A percentile compares a stretch with the other conserved stretches of the same genome.
These are phyloP conservation scores for Babyrousa celebensis DNA, from an alignment of 2,797 vertebrate species.

Conservation along the genomic window DNA sequence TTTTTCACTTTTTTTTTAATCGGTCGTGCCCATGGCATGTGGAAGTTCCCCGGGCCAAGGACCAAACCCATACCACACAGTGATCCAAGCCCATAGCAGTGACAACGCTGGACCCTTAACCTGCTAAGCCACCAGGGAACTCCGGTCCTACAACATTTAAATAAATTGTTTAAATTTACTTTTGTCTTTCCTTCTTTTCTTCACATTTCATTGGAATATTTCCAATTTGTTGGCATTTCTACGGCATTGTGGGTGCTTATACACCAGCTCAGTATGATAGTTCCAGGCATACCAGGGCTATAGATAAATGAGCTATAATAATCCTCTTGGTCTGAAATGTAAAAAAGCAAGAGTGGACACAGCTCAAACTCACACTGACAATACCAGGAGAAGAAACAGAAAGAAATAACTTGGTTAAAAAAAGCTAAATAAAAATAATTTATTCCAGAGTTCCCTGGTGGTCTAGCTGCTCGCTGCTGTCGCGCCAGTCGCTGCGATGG, in stretches of 20 bases:
- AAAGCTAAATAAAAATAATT: slow-evolving; percentile 69
- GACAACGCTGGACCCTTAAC: no score
- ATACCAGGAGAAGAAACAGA: slow-evolving; percentile 65
- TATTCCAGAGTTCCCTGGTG: background rate
- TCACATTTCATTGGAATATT: slow-evolving; percentile 70
- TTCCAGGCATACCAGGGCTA: background rate
- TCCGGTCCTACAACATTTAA: slow-evolving; percentile 25
- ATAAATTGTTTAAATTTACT: slow-evolving; percentile 61
- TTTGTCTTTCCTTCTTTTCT: background rate
- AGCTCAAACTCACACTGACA: slow-evolving; percentile 62
- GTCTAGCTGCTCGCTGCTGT: no score
- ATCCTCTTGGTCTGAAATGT: background rate
- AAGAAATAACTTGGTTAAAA: slow-evolving; percentile 64
- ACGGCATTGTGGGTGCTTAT: background rate
- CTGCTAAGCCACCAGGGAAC: no score
- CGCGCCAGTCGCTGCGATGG: no score
- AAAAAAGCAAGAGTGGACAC: slow-evolving; percentile 22
- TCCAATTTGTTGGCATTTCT: slow-evolving; percentile 57
- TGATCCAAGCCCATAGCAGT: no score
- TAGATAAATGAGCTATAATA: slow-evolving; percentile 43
- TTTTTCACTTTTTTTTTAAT: no score
- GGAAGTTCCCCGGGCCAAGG: no score
- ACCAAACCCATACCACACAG: no score
- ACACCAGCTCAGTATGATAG: slow-evolving; percentile 34
- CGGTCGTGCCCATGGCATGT: no score